Evolutionary conservation across 2,888 invertebrate species (phyloP), one percentile per base, ranked within the genome.

Genomic region (Chorisops tibialis): DNA sequence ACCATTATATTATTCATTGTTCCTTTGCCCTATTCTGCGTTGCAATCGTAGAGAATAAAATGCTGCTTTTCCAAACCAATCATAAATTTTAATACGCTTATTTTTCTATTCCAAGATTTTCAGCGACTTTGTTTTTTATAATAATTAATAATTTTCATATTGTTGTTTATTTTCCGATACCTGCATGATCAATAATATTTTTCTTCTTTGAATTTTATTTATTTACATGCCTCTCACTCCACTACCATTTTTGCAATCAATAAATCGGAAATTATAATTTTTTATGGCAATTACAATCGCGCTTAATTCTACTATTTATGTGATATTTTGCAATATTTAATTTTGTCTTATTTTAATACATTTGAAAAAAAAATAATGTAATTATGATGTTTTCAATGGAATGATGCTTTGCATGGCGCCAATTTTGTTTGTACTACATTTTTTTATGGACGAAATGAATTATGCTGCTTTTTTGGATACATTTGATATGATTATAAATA

Each of bases 51-150:
- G 12, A n/a, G 12, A 24, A 24, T 24, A 24, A n/a, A 52, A 19
- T 54, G 39, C 14, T n/a, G 22, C 41, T 50, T 50, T 12, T n/a
- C 43, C 47, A 47, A 30, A 61, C 43, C 52, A 9, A 30, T 30
- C 19, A 54, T 24, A 49, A 43, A 51, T 16, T 49, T 41, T 43
- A 62, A 59, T 45, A 41, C 37, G 30, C 48, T 49, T 5, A 59
- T 49, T 50, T 50, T 52, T 56, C 45, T 38, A 43, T 48, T 43
- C 37, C 43, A 41, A 59, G 35, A 50, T 52, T 47, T 63, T 63
- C 35, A 41, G 21, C 22, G 22, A 60, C 59, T 45, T 41, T 30
- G 30, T 30, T 30, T 30, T 30, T 2, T 30, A 30, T 30, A 30
- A 30, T 30, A 30, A 30, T 30, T n/a, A n/a, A n/a, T n/a, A n/a